Evolutionary conservation across 2,888 invertebrate species (phyloP), one percentile per base, ranked within the genome.

Genomic region (Caenorhabditis sp.): DNA sequence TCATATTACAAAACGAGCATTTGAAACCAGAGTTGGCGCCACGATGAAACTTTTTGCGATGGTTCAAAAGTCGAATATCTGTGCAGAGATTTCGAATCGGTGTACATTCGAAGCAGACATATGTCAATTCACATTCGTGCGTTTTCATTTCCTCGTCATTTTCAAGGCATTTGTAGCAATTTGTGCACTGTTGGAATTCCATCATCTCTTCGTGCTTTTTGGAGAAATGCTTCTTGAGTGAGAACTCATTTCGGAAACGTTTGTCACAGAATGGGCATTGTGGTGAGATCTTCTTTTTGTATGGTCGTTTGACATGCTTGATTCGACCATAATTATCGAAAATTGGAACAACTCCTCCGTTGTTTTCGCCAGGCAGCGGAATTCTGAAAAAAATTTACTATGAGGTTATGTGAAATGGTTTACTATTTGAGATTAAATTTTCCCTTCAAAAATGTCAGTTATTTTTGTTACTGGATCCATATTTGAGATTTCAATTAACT

Each of bases 201-300:
- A 71, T 59, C 38, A 70, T 73, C 38, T 87, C 87, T 14, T 82
- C 77, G 70, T 88, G 87, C 59, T 84, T 70, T 36, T 77, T 77
- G 0, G 43, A 23, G 26, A 80, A 59, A 58, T 88, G 88, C 54
- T 87, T 87, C 68, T 84, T 84, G 21, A 88, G 77, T 7, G 85
- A 85, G 53, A 83, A 74, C 56, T 88, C 88, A 70, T 87, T 86
- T 27, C 86, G 78, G 68, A 84, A 88, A 10, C 88, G 84, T 65
- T 88, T 88, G 71, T 88, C 88, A 70, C 88, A 88, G 66, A 88
- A 88, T 14, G 87, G 85, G 67, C 88, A 88, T 59, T 88, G 88
- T 7, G 88, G 87, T 2, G 85, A 86, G 7, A 66, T 68, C 70
- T 87, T 87, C 76, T 87, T 88, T 63, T 84, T 84, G 70, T 83